These are phyloP conservation scores for Hesperophylax magnus DNA, from an alignment of 1,140 invertebrate species.

Conservation along the genomic window DNA sequence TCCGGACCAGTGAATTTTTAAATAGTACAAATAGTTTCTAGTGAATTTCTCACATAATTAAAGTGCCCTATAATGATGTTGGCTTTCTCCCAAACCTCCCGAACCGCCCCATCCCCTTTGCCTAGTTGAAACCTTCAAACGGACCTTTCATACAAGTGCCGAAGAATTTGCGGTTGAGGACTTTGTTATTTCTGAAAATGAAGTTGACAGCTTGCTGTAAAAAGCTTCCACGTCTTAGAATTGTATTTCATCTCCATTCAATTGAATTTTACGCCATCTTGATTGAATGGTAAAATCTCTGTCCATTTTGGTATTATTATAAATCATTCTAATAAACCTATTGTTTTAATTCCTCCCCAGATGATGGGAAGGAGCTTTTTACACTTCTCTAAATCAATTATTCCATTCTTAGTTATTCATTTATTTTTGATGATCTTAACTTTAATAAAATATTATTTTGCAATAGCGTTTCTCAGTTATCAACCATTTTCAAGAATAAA, in stretches of 20 bases:
- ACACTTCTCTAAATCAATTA: too few relatives aligned
- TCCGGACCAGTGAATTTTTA: too few relatives aligned
- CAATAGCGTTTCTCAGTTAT: too few relatives aligned
- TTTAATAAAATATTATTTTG: too few relatives aligned
- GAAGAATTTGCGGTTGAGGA: conserved; percentile 26
- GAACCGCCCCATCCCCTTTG: not conserved
- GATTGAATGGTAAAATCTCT: conserved; percentile 1
- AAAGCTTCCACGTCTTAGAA: conserved; percentile 29
- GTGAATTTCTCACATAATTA: conserved; percentile 6
- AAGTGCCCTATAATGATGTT: not conserved
- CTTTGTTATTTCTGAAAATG: conserved; percentile 40
- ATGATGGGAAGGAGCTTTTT: too few relatives aligned
- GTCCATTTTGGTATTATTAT: not conserved
- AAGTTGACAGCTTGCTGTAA: conserved; percentile 32
- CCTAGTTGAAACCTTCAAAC: conserved; percentile 8
- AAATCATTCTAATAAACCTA: not conserved
- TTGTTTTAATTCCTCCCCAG: too few relatives aligned
- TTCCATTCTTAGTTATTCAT: too few relatives aligned
- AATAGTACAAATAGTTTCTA: not conserved
- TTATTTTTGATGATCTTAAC: too few relatives aligned
- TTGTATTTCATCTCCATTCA: not conserved
- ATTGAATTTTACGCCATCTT: not conserved
- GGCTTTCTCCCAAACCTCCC: not conserved
- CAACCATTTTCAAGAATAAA: too few relatives aligned
- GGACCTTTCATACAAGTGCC: conserved; percentile 8